Evolutionary conservation across 2,113 vertebrate species (phyloP).

Genomic region (Ellobius talpinus): DNA sequence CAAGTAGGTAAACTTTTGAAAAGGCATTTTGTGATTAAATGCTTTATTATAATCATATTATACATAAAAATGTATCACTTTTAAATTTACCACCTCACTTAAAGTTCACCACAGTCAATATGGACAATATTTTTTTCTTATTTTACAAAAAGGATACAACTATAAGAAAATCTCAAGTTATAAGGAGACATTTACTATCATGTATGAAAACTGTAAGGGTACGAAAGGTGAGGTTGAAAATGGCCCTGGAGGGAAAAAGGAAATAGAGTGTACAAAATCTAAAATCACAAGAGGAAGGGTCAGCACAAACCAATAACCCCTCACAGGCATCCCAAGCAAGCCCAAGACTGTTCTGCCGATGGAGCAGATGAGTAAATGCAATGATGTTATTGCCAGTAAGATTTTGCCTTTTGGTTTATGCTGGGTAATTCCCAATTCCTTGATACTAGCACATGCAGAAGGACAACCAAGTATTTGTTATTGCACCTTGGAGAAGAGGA

Average conservation of each 20-base stretch:
- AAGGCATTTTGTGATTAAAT: neutral
- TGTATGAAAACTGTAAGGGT: neutral
- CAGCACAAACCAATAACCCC: rapidly evolving
- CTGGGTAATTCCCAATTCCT: neutral
- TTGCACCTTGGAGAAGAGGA: neutral
- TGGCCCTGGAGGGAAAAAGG: neutral
- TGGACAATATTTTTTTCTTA: neutral
- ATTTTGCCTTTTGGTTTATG: neutral
- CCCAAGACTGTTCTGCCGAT: rapidly evolving
- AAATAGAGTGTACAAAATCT: too few species aligned
- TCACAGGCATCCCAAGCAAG: neutral
- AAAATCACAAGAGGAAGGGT: neutral
- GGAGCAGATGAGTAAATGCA: neutral
- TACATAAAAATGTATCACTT: neutral
- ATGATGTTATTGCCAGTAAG: neutral
- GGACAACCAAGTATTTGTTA: neutral
- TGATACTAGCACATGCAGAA: neutral
- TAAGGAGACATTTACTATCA: neutral
- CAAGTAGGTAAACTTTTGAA: neutral
- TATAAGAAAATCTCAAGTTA: neutral
- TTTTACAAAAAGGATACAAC: neutral
- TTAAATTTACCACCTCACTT: neutral
- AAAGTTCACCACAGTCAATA: neutral
- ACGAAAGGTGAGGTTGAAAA: neutral
- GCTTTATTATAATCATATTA: neutral